These are phyloP conservation scores for Glyphotaelius pellucidus DNA, from an alignment of 2,888 invertebrate species.

Conservation along the genomic window DNA sequence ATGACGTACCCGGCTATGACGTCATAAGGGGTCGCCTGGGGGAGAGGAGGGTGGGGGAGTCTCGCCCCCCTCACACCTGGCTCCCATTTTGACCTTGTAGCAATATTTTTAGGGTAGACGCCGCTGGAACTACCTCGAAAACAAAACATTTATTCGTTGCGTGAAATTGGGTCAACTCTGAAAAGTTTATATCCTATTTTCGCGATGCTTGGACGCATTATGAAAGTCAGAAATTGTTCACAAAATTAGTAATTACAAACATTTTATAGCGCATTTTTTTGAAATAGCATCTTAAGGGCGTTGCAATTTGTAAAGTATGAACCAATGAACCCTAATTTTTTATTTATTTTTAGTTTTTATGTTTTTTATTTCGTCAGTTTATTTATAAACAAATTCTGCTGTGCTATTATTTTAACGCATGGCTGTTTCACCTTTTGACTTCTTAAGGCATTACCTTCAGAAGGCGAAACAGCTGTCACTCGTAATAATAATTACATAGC, in stretches of 20 bases:
- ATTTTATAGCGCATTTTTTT: no score
- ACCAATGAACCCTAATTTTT: no score
- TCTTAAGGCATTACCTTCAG: no score
- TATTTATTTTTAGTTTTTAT: no score
- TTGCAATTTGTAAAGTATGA: no score
- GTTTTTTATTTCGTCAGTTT: no score
- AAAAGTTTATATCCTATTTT: background rate
- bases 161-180: background rate
- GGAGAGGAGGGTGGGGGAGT: background rate
- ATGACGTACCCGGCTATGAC: slow-evolving; percentile 19
- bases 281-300: no score
- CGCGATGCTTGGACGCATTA: background rate
- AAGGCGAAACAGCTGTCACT: no score
- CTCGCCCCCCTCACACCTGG: background rate
- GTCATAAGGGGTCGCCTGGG: background rate
- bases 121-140: background rate
- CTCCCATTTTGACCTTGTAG: slow-evolving; percentile 8
- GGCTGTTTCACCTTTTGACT: no score
- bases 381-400: no score
- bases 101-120: slow-evolving; percentile 27
- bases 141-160: slow-evolving; percentile 16
- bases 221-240: background rate
- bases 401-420: no score
- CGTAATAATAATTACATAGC: no score
- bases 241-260: background rate